These are phyloP conservation scores for Drusus annulatus DNA, from an alignment of 1,140 invertebrate genomes.

Conservation along the genomic window DNA sequence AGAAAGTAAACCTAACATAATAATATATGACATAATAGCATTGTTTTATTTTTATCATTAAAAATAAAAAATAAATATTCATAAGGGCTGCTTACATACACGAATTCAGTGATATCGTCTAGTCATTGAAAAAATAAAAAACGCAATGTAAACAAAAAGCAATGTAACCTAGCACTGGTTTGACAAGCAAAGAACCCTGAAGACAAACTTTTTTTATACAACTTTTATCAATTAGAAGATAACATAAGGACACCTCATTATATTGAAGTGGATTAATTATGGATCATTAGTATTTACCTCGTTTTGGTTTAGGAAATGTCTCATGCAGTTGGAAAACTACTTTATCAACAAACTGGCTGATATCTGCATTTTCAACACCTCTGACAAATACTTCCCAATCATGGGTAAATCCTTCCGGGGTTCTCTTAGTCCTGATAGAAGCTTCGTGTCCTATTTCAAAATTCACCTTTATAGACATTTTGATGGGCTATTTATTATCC, in stretches of 20 bases:
- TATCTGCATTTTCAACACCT: slow-evolving; percentile 87
- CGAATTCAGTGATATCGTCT: too few relatives aligned
- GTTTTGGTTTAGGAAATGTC: slow-evolving; percentile 91
- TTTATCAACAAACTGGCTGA: slow-evolving; percentile 94
- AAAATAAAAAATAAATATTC: too few relatives aligned
- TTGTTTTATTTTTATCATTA: too few relatives aligned
- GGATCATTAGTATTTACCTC: slow-evolving; percentile 73
- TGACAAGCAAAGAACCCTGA: too few relatives aligned
- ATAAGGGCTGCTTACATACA: too few relatives aligned
- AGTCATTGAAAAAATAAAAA: too few relatives aligned
- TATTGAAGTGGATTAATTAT: too few relatives aligned
- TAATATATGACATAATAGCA: too few relatives aligned
- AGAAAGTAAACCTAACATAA: too few relatives aligned
- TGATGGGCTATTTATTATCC: neutral
- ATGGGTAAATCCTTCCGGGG: slow-evolving; percentile 93
- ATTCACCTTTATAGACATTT: slow-evolving; percentile 85
- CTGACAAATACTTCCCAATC: slow-evolving; percentile 98
- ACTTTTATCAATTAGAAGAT: too few relatives aligned
- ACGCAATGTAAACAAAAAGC: neutral
- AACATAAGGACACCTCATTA: too few relatives aligned
- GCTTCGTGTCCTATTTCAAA: slow-evolving; percentile 95
- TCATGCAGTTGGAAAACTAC: slow-evolving; percentile 94
- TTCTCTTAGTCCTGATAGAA: slow-evolving; percentile 82
- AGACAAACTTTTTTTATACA: too few relatives aligned
- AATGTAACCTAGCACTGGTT: neutral